phyloP scores from a whole-genome alignment of 1,140 invertebrate genomes.

The Liolophura sinensis region DNA sequence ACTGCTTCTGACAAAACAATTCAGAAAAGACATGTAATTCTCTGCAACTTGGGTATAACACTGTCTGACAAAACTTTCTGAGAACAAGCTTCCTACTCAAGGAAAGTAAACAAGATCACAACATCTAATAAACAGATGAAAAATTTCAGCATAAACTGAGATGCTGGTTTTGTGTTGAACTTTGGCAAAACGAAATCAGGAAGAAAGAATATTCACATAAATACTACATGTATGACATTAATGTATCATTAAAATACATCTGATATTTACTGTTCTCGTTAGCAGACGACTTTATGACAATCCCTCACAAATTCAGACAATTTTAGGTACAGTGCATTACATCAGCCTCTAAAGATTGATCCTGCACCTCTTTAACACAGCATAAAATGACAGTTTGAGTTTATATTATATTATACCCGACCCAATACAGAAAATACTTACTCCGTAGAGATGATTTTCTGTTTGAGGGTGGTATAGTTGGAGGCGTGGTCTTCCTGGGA shows the following conservation, averaged over 20 bases:
- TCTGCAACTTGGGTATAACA: too few relatives aligned
- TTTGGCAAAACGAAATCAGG: too few relatives aligned
- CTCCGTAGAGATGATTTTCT: constrained; percentile 38
- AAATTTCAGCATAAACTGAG: too few relatives aligned
- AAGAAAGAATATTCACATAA: too few relatives aligned
- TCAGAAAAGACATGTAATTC: too few relatives aligned
- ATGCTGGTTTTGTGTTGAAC: too few relatives aligned
- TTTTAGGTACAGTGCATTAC: background rate
- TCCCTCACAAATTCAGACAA: background rate
- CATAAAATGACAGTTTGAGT: background rate
- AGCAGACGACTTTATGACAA: background rate
- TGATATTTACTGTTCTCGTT: background rate
- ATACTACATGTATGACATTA: too few relatives aligned
- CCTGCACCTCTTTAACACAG: background rate
- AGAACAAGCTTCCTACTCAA: too few relatives aligned
- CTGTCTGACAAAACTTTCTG: too few relatives aligned
- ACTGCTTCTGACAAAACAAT: too few relatives aligned
- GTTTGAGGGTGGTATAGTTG: constrained; percentile 29
- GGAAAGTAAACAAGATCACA: too few relatives aligned
- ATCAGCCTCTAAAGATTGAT: background rate
- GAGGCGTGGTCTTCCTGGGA: constrained; percentile 23
- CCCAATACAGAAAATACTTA: constrained; percentile 15
- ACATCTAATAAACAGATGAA: too few relatives aligned
- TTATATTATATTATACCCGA: background rate
- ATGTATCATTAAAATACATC: constrained; percentile 2